Base-by-base conservation (phyloP, 2,797 vertebrate genomes). In the Myioborus miniatus region DNA sequence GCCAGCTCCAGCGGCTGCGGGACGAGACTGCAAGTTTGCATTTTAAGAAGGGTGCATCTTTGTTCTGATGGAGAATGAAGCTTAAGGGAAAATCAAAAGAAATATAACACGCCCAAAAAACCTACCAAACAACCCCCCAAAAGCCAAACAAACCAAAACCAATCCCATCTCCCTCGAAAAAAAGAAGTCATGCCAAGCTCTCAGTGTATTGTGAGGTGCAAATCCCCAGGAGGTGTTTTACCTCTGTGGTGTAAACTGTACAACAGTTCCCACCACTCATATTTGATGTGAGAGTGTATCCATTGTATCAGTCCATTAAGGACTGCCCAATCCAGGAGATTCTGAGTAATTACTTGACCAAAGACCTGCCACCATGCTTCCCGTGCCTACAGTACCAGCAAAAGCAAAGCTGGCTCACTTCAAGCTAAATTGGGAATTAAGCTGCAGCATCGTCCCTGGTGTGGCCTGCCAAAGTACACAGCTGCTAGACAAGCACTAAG, bases 111-210 rank as follows among this genome's bases (percentile, higher is more conserved):
- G 4, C 9, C 11, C 7, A 2, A 39, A 74, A 36, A 20, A 10
- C 0, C 37, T 39, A 32, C 13, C 8, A 72, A 34, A 19, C 8
- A 41, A 30, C 4, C 4, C 10, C 10, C 2, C 36, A 49, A 60
- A 63, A 47, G 6, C 8, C 11, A 26, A 43, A 53, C 5, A 15
- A 67, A 12, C 6, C 7, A 23, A 70, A 70, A 20, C 10, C 22
- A 77, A 41, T 7, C 2, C 2, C 2, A 5, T 2, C 2, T 2
- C 1, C 3, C 1, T 2, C 6, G 20, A 19, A 17, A 26, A 36
- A 23, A 22, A 52, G 4, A 22, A 60, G 20, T 5, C 29, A 18
- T 67, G 26, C 12, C 24, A 12, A 70, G 26, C 20, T 83, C 36
- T 62, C 32, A 16, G 32, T 2, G 0, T 7, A 18, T 37, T 79